These are phyloP conservation scores for Hemibagrus guttatus DNA, from an alignment of 2,797 vertebrate genomes.

Conservation along the genomic window DNA sequence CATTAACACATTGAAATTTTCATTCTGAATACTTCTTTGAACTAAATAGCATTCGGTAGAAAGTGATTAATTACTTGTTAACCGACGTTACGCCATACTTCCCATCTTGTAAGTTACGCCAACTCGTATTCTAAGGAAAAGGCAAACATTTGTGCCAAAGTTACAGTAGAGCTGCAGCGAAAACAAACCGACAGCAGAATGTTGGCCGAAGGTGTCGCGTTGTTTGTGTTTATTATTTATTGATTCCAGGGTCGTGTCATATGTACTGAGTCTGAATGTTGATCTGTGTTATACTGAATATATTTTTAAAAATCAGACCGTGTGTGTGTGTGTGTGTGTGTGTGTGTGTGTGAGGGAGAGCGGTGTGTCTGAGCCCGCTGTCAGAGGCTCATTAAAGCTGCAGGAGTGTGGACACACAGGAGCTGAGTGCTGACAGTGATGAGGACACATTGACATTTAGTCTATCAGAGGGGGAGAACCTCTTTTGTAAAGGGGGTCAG, in stretches of 20 bases:
- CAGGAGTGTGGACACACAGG: slow-evolving; percentile 34
- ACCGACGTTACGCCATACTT: not conserved
- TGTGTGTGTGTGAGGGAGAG: not conserved
- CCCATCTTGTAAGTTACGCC: not conserved
- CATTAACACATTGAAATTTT: too few species aligned
- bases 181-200: not conserved
- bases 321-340: slow-evolving; percentile 18
- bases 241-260: not conserved
- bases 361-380: slow-evolving; percentile 31
- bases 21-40: not conserved
- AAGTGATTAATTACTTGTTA: not conserved
- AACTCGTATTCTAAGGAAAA: not conserved
- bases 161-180: not conserved
- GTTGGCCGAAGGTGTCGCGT: not conserved
- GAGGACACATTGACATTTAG: slow-evolving; percentile 37
- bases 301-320: not conserved
- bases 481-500: slow-evolving; percentile 21
- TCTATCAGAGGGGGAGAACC: not conserved
- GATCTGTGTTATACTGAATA: not conserved
- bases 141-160: too few species aligned
- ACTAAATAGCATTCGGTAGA: not conserved
- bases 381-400: slow-evolving; percentile 61
- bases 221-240: not conserved
- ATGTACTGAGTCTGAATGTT: not conserved
- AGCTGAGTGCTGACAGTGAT: slow-evolving; percentile 43